phyloP scores from a whole-genome alignment of 2,797 vertebrate species.

The Gallinago solitaria region DNA sequence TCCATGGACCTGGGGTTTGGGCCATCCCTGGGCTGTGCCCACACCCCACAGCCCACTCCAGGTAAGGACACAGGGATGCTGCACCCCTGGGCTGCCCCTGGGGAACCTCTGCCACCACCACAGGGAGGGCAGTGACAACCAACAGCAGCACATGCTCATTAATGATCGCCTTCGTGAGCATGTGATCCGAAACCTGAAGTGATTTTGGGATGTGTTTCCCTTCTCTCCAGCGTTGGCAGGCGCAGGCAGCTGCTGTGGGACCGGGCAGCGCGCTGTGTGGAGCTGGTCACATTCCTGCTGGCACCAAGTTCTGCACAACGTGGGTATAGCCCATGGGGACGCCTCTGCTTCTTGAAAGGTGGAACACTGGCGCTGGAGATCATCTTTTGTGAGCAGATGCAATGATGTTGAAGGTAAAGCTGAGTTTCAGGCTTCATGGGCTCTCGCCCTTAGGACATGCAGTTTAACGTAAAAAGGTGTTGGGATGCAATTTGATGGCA shows the following conservation, averaged over 20 bases:
- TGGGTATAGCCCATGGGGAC: neutral
- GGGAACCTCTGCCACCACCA: rapidly evolving
- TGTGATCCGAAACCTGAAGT: neutral
- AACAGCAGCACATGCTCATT: rapidly evolving
- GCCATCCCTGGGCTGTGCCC: neutral
- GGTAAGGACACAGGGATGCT: neutral
- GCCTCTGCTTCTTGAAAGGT: neutral
- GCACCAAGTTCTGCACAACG: rapidly evolving
- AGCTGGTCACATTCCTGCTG: neutral
- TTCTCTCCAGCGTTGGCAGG: neutral
- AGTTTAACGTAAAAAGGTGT: neutral
- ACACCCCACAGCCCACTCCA: neutral
- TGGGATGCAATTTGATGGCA: rapidly evolving
- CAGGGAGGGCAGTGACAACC: too few relatives aligned
- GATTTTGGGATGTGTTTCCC: rapidly evolving
- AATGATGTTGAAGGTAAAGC: neutral
- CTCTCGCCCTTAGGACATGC: neutral
- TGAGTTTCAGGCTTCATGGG: rapidly evolving
- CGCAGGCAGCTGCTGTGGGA: neutral
- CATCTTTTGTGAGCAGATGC: neutral
- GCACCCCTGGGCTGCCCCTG: neutral
- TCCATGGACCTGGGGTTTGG: neutral
- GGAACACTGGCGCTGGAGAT: neutral
- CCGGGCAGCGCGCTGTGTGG: rapidly evolving
- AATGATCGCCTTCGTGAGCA: rapidly evolving